phyloP scores from a whole-genome alignment of 2,888 invertebrate species.

The Imbricaverruca yamaguchii region DNA sequence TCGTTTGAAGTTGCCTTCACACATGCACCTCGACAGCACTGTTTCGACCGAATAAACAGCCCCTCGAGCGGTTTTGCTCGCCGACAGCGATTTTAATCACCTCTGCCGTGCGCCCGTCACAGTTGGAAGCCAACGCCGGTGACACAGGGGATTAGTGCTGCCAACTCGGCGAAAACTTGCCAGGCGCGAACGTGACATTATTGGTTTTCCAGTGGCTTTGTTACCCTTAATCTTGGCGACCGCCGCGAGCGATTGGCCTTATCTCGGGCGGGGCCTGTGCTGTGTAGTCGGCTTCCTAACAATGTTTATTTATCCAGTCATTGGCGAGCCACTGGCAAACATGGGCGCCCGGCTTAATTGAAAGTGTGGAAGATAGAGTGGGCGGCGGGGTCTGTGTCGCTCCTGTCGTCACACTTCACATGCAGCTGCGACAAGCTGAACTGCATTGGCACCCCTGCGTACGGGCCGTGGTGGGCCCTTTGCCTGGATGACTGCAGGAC shows the following conservation, averaged over 20 bases:
- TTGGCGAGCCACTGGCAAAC: not conserved
- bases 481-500: too few relatives aligned
- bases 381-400: not conserved
- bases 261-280: not conserved
- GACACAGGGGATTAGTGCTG: not conserved
- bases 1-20: not conserved
- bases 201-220: constrained; percentile 4
- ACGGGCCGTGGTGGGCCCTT: too few relatives aligned
- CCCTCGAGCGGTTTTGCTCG: not conserved
- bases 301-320: constrained; percentile 9
- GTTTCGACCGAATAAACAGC: constrained; percentile 15
- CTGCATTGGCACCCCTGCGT: too few relatives aligned
- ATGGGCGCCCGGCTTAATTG: not conserved
- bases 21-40: not conserved
- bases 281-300: not conserved
- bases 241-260: not conserved
- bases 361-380: not conserved
- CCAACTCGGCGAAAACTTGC: constrained; percentile 11
- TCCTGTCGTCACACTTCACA: not conserved
- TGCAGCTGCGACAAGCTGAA: not conserved
- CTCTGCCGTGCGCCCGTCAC: not conserved
- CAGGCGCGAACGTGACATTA: constrained; percentile 8
- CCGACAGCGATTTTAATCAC: constrained; percentile 2
- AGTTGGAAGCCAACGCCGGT: not conserved
- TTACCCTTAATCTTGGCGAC: not conserved